Base-by-base conservation (phyloP, 2,113 vertebrate species). In the Stigmatopora argus region DNA sequence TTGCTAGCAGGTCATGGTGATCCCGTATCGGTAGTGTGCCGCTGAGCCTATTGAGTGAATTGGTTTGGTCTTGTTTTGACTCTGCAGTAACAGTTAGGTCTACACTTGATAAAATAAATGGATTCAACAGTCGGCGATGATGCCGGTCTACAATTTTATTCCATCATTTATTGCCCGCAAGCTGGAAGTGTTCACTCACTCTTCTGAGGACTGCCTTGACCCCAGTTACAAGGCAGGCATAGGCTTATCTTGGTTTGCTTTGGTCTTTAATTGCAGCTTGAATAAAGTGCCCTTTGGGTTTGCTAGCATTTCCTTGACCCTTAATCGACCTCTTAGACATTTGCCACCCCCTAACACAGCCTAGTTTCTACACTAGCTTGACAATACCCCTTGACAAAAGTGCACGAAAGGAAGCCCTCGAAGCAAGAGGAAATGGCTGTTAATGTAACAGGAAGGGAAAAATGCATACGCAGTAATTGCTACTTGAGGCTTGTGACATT, bases 11-110 rank as follows among this genome's bases (percentile, higher is more conserved):
- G 75, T 80, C 80, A 64, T 59, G 18, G 62, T 51, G 74, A 70
- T 74, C 73, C 26, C 64, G 69, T 62, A 23, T 46, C 49, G 58
- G 23, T 47, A 52, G 14, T 19, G 46, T 66, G 66, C 61, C 66
- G 71, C 13, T 60, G 64, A 71, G 45, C 49, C 65, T 64, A 57
- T 41, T 65, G 47, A 63, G 59, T 71, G 57, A 62, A 41, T 21
- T 52, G 66, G 19, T 77, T 68, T 10, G 57, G 60, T 77, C 70
- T 56, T 80, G 84, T 69, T 78, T 74, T 72, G 70, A 72, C 63
- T 77, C 49, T 34, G 38, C 67, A 71, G 80, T 69, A 82, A 80
- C 83, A 70, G 78, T 80, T 86, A 82, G 82, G 88, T 86, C 88
- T 83, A 67, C 65, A 19, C 35, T 69, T 67, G 31, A 64, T 66